Evolutionary conservation across 2,113 vertebrate species (phyloP).

Genomic region (Mustelus asterias): DNA sequence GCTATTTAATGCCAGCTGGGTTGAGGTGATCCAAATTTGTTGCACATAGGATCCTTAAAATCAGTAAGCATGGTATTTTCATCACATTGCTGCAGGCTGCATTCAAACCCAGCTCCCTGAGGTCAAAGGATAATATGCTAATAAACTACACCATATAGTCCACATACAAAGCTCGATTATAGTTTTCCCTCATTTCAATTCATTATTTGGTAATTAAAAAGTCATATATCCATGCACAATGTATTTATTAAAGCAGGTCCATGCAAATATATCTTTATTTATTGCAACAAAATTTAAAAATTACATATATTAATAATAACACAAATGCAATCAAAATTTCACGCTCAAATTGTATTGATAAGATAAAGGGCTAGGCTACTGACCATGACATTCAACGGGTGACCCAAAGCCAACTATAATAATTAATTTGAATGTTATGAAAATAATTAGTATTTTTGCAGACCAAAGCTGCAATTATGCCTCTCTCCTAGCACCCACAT

Average conservation of each 20-base stretch:
- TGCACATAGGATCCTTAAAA: not conserved
- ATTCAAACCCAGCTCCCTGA: not conserved
- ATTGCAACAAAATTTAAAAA: not conserved
- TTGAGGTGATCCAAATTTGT: not conserved
- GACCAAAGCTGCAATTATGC: not conserved
- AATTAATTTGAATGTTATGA: conserved; percentile 24
- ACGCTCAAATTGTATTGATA: not conserved
- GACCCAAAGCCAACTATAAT: conserved; percentile 30
- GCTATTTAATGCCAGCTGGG: not conserved
- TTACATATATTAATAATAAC: not conserved
- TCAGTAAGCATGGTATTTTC: not conserved
- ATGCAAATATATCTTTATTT: not conserved
- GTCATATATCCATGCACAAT: not conserved
- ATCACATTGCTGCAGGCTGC: not conserved
- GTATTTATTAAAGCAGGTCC: conserved; percentile 13
- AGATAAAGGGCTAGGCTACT: conserved; percentile 11
- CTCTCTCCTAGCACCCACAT: not conserved
- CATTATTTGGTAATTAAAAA: not conserved
- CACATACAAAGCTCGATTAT: not conserved
- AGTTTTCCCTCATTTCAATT: not conserved
- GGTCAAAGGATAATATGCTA: not conserved
- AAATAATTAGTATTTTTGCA: conserved; percentile 24
- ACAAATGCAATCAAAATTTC: not conserved
- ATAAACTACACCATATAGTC: not conserved
- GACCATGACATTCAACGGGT: conserved; percentile 30